Evolutionary conservation across 2,797 vertebrate species (phyloP).

Genomic region (Pangasius krempfi): DNA sequence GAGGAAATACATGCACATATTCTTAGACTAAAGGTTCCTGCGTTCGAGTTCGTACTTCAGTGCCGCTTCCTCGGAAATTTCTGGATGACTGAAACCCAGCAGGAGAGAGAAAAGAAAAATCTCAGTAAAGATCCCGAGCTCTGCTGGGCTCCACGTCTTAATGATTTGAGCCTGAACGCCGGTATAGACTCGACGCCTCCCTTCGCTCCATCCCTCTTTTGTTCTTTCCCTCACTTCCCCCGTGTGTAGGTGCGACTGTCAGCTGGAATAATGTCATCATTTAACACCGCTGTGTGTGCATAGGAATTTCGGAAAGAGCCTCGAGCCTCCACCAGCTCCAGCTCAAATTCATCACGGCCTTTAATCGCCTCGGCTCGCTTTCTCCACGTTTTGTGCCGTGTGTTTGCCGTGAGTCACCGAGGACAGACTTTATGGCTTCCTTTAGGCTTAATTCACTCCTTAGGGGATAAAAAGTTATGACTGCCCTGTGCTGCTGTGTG

Average conservation of each 20-base stretch:
- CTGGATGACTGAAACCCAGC: conserved; percentile 6
- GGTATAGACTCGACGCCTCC: background rate
- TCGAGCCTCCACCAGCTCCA: conserved; percentile 53
- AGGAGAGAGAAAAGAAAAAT: conserved; percentile 15
- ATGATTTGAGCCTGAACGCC: conserved; percentile 14
- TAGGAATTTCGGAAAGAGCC: conserved; percentile 58
- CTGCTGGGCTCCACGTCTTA: background rate
- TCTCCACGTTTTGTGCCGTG: background rate
- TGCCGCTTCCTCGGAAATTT: background rate
- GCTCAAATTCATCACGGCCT: conserved; percentile 63
- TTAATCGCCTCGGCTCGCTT: conserved; percentile 59
- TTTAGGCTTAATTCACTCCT: conserved; percentile 30
- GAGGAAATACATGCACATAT: background rate
- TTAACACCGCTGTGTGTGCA: conserved; percentile 53
- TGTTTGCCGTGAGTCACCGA: conserved; percentile 7
- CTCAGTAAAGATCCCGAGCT: background rate
- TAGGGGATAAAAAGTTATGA: conserved; percentile 7
- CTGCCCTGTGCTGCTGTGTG: conserved; percentile 5
- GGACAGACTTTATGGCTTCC: conserved; percentile 9
- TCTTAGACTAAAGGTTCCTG: no score
- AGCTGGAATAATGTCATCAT: conserved; percentile 59
- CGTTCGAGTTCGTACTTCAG: background rate
- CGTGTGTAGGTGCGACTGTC: conserved; percentile 51
- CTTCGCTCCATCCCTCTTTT: conserved; percentile 20
- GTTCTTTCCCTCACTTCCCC: conserved; percentile 35